Evolutionary conservation across 1,140 invertebrate genomes (phyloP).

Genomic region (Helicoverpa zea): DNA sequence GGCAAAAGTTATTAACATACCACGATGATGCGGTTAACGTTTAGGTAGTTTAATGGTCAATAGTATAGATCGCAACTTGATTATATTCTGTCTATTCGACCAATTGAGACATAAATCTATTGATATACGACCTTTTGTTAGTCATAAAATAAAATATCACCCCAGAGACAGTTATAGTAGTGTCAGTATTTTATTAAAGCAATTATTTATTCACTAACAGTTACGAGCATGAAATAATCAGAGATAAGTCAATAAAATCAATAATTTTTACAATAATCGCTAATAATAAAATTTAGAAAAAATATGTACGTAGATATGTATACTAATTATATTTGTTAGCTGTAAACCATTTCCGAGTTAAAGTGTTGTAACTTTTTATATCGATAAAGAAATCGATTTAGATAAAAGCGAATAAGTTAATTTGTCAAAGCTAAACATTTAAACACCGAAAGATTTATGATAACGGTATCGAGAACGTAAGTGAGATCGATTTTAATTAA

Average conservation of each 20-base stretch:
- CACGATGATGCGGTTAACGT: too few species aligned
- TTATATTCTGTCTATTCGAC: neutral
- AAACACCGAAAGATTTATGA: conserved; percentile 42
- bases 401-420: conserved; percentile 51
- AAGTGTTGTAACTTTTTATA: conserved; percentile 28
- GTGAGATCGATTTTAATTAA: conserved; percentile 41
- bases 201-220: neutral
- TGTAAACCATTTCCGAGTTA: neutral
- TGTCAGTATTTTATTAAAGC: neutral
- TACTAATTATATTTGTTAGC: too few species aligned
- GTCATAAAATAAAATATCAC: conserved; percentile 11
- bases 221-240: neutral
- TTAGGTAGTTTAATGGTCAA: too few species aligned
- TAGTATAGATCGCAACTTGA: too few species aligned
- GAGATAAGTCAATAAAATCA: neutral
- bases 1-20: too few species aligned
- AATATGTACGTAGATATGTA: too few species aligned
- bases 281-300: too few species aligned
- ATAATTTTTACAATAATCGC: neutral
- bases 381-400: conserved; percentile 31
- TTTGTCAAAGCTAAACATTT: conserved; percentile 52
- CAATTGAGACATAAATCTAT: neutral
- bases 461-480: conserved; percentile 39
- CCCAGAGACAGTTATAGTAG: neutral
- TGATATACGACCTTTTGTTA: neutral